Percentiles rank a stretch among this genome's conserved stretches.
phyloP scores from a whole-genome alignment of 2,888 invertebrate genomes.

The Apodemia mormo region DNA sequence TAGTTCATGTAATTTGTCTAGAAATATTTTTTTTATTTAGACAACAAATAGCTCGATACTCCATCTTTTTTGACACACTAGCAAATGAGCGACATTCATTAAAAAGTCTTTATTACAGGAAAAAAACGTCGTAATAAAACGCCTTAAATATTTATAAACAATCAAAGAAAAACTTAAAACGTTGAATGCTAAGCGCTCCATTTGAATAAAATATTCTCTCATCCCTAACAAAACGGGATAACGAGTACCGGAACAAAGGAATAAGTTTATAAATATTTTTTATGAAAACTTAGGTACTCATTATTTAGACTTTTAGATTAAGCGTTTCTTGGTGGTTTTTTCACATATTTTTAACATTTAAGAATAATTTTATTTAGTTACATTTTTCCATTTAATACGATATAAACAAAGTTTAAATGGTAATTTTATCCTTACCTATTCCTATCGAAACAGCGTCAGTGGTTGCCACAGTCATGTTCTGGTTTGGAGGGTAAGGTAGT shows the following conservation, averaged over 20 bases:
- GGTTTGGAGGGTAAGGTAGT: too few relatives aligned
- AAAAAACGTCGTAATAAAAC: neutral
- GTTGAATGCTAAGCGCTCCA: constrained; percentile 2
- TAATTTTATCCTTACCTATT: too few relatives aligned
- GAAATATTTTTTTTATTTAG: too few relatives aligned
- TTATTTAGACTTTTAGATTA: constrained; percentile 15
- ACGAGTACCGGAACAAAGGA: constrained; percentile 10
- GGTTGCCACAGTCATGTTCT: too few relatives aligned
- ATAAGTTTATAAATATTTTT: constrained; percentile 14
- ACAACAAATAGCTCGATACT: too few relatives aligned
- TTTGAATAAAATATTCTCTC: constrained; percentile 16
- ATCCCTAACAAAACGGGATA: neutral
- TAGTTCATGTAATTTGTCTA: too few relatives aligned
- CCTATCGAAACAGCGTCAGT: too few relatives aligned
- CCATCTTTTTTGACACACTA: too few relatives aligned
- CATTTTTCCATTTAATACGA: too few relatives aligned
- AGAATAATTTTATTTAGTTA: too few relatives aligned
- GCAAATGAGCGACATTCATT: neutral
- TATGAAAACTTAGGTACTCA: neutral
- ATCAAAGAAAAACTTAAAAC: constrained; percentile 18
- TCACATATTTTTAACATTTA: neutral
- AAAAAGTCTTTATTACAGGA: neutral
- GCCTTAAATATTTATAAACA: constrained; percentile 16
- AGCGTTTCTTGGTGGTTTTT: neutral
- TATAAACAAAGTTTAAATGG: too few relatives aligned